Base-by-base conservation (phyloP, 2,113 vertebrate species). In the Turdus rufiventris region DNA sequence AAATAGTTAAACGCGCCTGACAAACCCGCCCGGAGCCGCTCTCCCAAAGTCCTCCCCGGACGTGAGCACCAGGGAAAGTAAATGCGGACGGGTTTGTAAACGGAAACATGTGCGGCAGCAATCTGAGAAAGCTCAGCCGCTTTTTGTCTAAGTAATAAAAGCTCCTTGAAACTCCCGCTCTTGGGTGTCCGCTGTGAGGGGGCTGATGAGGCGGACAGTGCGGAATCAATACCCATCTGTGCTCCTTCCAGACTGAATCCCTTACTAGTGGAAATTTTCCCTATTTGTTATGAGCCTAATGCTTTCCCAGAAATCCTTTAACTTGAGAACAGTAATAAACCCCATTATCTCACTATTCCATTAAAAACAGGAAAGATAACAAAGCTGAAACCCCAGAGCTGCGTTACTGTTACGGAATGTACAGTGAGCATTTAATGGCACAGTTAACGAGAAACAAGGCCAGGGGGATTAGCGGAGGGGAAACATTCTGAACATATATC, bases 61-160 rank as follows among this genome's bases (percentile, higher is more conserved):
- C 4, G 5, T 1, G 12, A 14, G 17, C 28, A 1, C 17, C 53
- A 7, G 45, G 33, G 9, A 80, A 56, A 38, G 45, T 8, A 5
- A 40, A 6, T 2, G 2, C 13, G 18, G 23, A 14, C 19, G 3
- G 7, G 0, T 38, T 50, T 13, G 5, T 36, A 18, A 31, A 11
- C 12, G 0, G 3, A 18, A 56, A 23, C 6, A 2, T 8, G 7
- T 16, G 25, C 15, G 18, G 12, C 45, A 19, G 25, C 63, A 8
- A 8, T 8, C 8, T 5, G 17, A 62, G 38, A 31, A 40, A 78
- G 60, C 6, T 60, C 25, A 10, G 48, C 13, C 18, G 5, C 20
- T n/a, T n/a, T n/a, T n/a, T n/a, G 33, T 11, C 12, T 42, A 10
- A 51, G 13, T 33, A 42, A 28, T 34, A 20, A 57, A 66, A 60